phyloP scores from a whole-genome alignment of 2,797 vertebrate genomes.

The Sebastes steindachneri region DNA sequence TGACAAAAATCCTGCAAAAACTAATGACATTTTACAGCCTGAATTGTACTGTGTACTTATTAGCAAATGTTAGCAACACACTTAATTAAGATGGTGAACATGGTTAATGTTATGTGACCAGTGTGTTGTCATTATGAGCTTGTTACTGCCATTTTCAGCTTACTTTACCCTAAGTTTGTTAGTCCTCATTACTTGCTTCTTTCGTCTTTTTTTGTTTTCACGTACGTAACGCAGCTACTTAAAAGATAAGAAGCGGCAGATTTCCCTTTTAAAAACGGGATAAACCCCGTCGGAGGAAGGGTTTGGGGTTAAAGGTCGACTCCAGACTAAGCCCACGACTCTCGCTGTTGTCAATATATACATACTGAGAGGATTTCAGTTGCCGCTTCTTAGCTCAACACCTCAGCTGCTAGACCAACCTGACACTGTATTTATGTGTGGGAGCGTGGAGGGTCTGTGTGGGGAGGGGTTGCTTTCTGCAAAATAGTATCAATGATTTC shows the following conservation, averaged over 20 bases:
- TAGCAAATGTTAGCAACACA: background rate
- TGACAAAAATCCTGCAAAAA: background rate
- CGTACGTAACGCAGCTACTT: background rate
- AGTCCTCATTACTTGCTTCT: background rate
- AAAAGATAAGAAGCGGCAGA: constrained; percentile 7
- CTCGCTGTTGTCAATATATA: constrained; percentile 21
- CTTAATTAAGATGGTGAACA: background rate
- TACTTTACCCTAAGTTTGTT: background rate
- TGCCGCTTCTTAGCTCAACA: background rate
- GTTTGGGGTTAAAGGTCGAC: constrained; percentile 37
- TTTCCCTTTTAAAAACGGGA: constrained; percentile 50
- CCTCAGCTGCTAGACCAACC: background rate
- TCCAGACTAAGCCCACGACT: constrained; percentile 36
- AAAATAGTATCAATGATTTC: background rate
- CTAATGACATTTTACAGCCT: background rate
- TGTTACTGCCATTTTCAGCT: background rate
- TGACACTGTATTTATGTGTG: constrained; percentile 2
- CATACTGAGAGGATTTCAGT: constrained; percentile 53
- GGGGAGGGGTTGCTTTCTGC: background rate
- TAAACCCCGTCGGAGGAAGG: constrained; percentile 14
- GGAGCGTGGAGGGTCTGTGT: background rate
- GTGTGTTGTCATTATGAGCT: background rate
- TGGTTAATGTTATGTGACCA: background rate
- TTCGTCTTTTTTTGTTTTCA: background rate
- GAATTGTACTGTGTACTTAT: background rate